Conservation (phyloP, 2,113 vertebrate genomes). For the Mesitornis unicolor region DNA sequence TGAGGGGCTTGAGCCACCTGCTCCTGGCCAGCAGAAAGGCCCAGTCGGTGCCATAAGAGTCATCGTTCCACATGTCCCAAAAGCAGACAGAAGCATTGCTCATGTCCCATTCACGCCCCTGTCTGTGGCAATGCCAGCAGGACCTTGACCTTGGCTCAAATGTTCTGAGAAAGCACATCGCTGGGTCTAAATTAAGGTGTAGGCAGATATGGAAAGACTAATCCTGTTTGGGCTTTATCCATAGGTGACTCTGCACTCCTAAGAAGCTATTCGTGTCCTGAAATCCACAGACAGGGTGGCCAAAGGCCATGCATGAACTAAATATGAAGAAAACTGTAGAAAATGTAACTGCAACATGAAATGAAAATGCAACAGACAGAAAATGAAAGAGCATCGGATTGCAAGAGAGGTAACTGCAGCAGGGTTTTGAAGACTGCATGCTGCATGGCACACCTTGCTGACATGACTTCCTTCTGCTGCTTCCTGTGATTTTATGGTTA, state of each 20-base stretch:
- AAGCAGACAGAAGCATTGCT: not conserved
- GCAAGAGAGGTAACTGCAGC: not conserved
- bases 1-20: not conserved
- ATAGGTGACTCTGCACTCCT: not conserved
- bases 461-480: not conserved
- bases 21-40: not conserved
- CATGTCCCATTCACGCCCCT: accelerated
- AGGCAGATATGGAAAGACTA: not conserved
- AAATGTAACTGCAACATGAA: not conserved
- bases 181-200: not conserved
- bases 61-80: not conserved
- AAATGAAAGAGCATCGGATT: not conserved
- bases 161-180: not conserved
- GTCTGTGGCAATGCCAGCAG: not conserved
- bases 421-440: not conserved
- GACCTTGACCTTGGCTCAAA: not conserved
- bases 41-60: accelerated
- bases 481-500: constrained; percentile 3
- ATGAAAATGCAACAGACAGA: not conserved
- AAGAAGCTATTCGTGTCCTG: not conserved
- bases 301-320: not conserved
- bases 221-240: not conserved
- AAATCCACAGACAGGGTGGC: not conserved
- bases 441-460: not conserved
- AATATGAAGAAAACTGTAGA: not conserved